Conservation (phyloP, 2,797 vertebrate genomes). For the Toxotes lorentzi region DNA sequence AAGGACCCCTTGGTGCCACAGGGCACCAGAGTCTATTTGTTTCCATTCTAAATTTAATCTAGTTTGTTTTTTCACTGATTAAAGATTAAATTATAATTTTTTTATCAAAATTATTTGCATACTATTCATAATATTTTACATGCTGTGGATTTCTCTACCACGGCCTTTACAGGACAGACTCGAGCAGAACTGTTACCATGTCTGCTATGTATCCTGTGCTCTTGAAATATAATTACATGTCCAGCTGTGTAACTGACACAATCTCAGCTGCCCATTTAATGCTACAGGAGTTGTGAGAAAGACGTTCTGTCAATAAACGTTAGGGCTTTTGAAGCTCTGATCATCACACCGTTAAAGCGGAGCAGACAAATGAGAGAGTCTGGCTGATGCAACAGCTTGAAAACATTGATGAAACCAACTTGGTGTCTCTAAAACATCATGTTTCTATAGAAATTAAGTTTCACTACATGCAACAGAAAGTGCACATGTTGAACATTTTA, state of each 20-base stretch:
- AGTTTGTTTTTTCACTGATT: not conserved
- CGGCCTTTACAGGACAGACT: not conserved
- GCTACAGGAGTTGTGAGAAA: conserved; percentile 56
- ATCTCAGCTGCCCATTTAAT: conserved; percentile 49
- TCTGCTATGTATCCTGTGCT: conserved; percentile 12
- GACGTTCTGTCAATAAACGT: conserved; percentile 67
- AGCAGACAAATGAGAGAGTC: conserved; percentile 73
- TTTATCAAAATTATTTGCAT: not conserved
- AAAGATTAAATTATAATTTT: not conserved
- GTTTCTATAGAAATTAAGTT: conserved; percentile 62
- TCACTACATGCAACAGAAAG: conserved; percentile 29
- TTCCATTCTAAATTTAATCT: not conserved
- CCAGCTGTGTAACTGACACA: conserved; percentile 40
- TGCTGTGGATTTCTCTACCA: not conserved
- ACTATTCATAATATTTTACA: not conserved
- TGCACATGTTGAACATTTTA: conserved; percentile 27
- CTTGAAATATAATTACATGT: conserved; percentile 36
- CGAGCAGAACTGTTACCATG: not conserved
- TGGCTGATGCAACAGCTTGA: conserved; percentile 79
- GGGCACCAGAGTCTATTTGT: not conserved
- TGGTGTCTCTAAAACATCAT: conserved; percentile 54
- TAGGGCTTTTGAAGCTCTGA: conserved; percentile 70
- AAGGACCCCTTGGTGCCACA: not conserved
- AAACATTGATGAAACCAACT: conserved; percentile 62
- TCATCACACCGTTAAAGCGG: conserved; percentile 67